Conservation (phyloP, 2,113 vertebrate species). For the Scortum barcoo region DNA sequence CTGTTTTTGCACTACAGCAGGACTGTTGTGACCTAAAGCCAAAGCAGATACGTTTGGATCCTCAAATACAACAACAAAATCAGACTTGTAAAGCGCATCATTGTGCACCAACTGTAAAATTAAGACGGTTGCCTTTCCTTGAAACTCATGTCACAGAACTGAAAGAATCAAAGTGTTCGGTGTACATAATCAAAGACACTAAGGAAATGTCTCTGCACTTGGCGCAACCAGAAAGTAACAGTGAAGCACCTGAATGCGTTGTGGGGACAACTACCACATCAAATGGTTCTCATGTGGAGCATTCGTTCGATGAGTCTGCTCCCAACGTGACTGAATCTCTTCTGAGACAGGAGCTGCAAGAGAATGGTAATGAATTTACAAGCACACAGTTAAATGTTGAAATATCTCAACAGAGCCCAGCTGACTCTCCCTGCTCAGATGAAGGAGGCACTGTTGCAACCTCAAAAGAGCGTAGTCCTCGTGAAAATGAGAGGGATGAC, state of each 20-base stretch:
- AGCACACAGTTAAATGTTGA: slow-evolving; percentile 9
- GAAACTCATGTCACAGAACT: slow-evolving; percentile 27
- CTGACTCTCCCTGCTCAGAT: slow-evolving; percentile 40
- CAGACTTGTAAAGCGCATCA: neutral
- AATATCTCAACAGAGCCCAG: slow-evolving; percentile 14
- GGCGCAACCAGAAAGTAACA: neutral
- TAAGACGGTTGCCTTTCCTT: slow-evolving; percentile 48
- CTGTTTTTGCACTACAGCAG: slow-evolving; percentile 1
- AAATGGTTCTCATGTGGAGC: slow-evolving; percentile 4
- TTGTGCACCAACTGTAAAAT: slow-evolving; percentile 32
- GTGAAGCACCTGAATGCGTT: neutral
- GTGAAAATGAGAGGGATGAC: neutral
- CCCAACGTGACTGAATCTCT: neutral
- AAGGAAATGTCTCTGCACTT: slow-evolving; percentile 3
- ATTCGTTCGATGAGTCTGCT: neutral
- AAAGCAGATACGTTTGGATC: slow-evolving; percentile 24
- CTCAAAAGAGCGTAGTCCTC: slow-evolving; percentile 24
- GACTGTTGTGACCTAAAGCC: slow-evolving; percentile 9
- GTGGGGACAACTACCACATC: neutral
- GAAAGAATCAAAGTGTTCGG: slow-evolving; percentile 14
- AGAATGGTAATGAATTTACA: neutral
- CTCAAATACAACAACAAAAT: neutral
- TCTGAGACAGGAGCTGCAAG: neutral
- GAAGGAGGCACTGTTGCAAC: slow-evolving; percentile 21
- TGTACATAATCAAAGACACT: slow-evolving; percentile 2